Evolutionary conservation across 2,797 vertebrate species (phyloP), one percentile per base, ranked within the genome.

Genomic region (Arremon aurantiirostris): DNA sequence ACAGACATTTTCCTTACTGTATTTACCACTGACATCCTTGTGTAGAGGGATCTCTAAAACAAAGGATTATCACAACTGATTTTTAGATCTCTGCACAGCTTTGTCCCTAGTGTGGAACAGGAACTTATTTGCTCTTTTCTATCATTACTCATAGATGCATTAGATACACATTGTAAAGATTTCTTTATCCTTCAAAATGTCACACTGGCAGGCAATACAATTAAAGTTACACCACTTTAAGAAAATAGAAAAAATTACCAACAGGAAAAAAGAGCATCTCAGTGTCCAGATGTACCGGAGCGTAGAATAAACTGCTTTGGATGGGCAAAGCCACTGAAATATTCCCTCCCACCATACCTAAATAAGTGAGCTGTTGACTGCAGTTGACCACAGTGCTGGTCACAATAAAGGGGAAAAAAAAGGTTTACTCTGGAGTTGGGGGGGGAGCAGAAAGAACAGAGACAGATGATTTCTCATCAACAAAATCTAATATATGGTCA

Each of bases 101-200:
- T 82, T 63, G 60, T 37, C 28, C 10, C 34, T 50, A 66, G 53
- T 34, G 56, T 6, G 26, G 49, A 84, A 53, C 14, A 49, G 6
- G 27, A 73, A 82, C 35, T n/a, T 34, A 47, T 49, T 73, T 75
- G 9, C 63, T 87, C 26, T 73, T 64, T 78, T 61, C 57, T 18
- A 50, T 66, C 34, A 17, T 60, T 77, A 59, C 23, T 39, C 30
- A 44, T 8, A 78, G 39, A 70, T 30, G 47, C 0, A 1, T 27
- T 21, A 61, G 44, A 66, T 3, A 50, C 0, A 2, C 0, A 0
- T 12, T 20, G 49, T 24, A 6, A 86, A 56, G 66, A 46, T 27
- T 72, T 60, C 56, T 71, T 49, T 55, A 46, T 57, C 17, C 44
- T 68, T 47, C 4, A 6, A 81, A 82, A 41, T 32, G 8, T 86